Evolutionary conservation across 2,797 vertebrate species (phyloP).

Genomic region (Acropternis orthonyx): DNA sequence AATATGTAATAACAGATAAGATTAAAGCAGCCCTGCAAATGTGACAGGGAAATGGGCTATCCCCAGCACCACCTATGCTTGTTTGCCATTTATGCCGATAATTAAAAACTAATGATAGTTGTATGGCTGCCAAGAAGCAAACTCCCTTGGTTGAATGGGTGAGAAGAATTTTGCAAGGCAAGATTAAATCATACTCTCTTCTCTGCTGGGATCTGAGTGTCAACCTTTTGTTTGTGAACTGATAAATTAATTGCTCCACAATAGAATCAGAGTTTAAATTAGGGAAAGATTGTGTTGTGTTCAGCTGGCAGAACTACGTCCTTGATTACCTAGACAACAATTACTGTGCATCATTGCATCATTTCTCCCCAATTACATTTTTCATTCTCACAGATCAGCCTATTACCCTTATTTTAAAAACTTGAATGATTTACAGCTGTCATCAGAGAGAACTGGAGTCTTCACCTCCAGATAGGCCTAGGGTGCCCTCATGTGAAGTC

Average conservation of each 20-base stretch:
- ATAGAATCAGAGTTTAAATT: slow-evolving; percentile 21
- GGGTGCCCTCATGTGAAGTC: neutral
- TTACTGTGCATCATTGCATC: neutral
- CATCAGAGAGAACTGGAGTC: neutral
- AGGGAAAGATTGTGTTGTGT: neutral
- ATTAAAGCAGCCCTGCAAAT: neutral
- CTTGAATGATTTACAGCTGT: neutral
- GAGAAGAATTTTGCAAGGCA: slow-evolving; percentile 20
- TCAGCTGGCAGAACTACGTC: neutral
- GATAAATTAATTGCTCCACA: slow-evolving; percentile 41
- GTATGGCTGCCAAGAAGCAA: slow-evolving; percentile 17
- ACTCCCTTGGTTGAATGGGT: neutral
- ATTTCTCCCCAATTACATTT: neutral
- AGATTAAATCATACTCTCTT: slow-evolving; percentile 3
- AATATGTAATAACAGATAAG: neutral
- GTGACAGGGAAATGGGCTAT: neutral
- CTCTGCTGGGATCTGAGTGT: neutral
- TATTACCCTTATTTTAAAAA: neutral
- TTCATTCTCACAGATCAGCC: neutral
- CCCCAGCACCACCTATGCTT: neutral
- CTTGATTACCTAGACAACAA: neutral
- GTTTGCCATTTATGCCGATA: slow-evolving; percentile 8
- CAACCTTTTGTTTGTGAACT: slow-evolving; percentile 28
- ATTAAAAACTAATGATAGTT: slow-evolving; percentile 32
- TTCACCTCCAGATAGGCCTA: neutral